phyloP scores from a whole-genome alignment of 2,113 vertebrate genomes.

The Austrofundulus limnaeus region DNA sequence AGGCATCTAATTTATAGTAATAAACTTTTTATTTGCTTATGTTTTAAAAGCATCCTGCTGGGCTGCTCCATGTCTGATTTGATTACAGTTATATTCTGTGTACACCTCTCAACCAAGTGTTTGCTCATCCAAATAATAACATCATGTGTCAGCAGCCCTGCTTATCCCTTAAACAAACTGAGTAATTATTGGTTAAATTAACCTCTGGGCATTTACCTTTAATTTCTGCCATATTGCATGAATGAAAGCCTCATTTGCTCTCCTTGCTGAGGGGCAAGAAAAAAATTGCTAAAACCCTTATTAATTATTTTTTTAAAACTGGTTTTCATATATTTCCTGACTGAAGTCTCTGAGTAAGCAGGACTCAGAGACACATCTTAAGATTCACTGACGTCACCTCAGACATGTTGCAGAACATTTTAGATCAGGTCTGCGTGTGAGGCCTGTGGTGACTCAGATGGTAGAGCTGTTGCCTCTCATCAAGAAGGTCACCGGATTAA shows the following conservation, averaged over 20 bases:
- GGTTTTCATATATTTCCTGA: neutral
- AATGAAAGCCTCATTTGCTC: constrained; percentile 4
- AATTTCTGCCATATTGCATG: constrained; percentile 27
- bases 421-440: no score
- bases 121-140: constrained; percentile 44
- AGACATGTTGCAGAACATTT: no score
- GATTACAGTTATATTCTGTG: no score
- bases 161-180: constrained; percentile 42
- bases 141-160: constrained; percentile 29
- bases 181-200: constrained; percentile 45
- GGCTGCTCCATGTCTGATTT: neutral
- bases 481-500: no score
- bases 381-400: no score
- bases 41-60: neutral
- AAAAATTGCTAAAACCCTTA: neutral
- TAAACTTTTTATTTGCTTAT: neutral
- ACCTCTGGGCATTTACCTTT: constrained; percentile 51
- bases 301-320: neutral
- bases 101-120: constrained; percentile 5
- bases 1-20: neutral
- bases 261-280: no score
- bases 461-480: no score
- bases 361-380: no score
- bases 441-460: no score
- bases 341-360: no score